A percentile compares a stretch with the other conserved stretches of the same genome.
Evolutionary conservation across 2,888 invertebrate species (phyloP).

Genomic region (Ectemnius cavifrons): DNA sequence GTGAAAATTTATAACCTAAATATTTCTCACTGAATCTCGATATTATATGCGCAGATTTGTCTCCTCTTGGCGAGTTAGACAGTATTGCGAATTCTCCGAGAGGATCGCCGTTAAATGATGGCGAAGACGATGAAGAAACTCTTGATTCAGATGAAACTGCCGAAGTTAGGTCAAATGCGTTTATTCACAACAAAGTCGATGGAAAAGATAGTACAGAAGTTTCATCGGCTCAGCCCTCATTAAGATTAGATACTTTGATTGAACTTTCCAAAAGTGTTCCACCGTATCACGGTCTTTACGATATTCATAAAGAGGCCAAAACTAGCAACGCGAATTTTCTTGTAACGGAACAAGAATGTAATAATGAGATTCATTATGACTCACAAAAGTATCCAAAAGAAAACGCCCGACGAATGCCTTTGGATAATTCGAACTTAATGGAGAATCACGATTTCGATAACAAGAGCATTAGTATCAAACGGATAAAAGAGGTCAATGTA

Average conservation of each 20-base stretch:
- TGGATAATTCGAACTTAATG: conserved; percentile 77
- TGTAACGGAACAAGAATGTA: conserved; percentile 75
- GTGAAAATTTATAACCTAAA: neutral
- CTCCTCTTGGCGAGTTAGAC: conserved; percentile 71
- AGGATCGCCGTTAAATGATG: conserved; percentile 69
- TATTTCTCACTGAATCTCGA: conserved; percentile 6
- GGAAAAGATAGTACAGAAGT: conserved; percentile 57
- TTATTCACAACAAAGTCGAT: conserved; percentile 72
- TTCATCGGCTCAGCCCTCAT: conserved; percentile 44
- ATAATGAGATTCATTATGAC: conserved; percentile 80
- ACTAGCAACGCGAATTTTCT: conserved; percentile 81
- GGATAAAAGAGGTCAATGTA: conserved; percentile 79
- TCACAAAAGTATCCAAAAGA: conserved; percentile 81
- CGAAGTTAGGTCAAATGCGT: conserved; percentile 67
- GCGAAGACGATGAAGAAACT: conserved; percentile 67
- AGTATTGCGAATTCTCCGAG: conserved; percentile 73
- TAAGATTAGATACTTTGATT: conserved; percentile 58
- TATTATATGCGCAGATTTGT: conserved; percentile 59
- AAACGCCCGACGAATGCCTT: conserved; percentile 76
- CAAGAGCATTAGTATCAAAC: conserved; percentile 75
- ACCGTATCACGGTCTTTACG: conserved; percentile 75
- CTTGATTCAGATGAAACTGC: conserved; percentile 72
- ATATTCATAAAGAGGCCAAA: conserved; percentile 81
- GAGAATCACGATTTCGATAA: conserved; percentile 78
- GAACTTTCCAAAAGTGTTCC: conserved; percentile 68